Conservation (phyloP, 2,888 invertebrate genomes). For the Melieria picta region DNA sequence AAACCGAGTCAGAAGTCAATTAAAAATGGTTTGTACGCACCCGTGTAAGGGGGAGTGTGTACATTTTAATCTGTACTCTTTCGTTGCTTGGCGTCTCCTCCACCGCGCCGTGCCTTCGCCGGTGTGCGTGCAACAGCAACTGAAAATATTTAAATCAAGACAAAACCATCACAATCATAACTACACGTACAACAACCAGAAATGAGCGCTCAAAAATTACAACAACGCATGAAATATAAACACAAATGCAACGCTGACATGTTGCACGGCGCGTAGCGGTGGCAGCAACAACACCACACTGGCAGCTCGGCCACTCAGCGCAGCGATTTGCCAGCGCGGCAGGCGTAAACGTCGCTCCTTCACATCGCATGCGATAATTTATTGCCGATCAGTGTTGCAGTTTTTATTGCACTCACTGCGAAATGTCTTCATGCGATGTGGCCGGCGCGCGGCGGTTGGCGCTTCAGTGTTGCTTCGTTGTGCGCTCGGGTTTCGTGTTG, state of each 20-base stretch:
- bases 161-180: too few relatives aligned
- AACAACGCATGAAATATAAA: too few relatives aligned
- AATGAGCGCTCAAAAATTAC: too few relatives aligned
- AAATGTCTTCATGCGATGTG: slow-evolving; percentile 25
- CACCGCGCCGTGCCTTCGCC: too few relatives aligned
- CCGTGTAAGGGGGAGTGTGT: not conserved
- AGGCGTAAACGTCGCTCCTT: slow-evolving; percentile 8
- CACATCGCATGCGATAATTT: slow-evolving; percentile 30
- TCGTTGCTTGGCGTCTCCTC: not conserved
- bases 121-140: too few relatives aligned
- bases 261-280: not conserved
- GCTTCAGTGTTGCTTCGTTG: too few relatives aligned
- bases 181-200: too few relatives aligned
- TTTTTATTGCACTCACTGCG: slow-evolving; percentile 11
- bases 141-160: too few relatives aligned
- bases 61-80: not conserved
- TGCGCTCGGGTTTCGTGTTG: too few relatives aligned
- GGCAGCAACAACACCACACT: not conserved
- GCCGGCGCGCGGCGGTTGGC: not conserved
- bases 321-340: not conserved
- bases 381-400: slow-evolving; percentile 32
- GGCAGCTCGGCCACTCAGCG: not conserved
- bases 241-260: too few relatives aligned
- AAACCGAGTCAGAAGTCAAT: slow-evolving; percentile 34
- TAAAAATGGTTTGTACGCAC: slow-evolving; percentile 22